These are phyloP conservation scores for Eupithecia centaureata DNA, from an alignment of 2,888 invertebrate genomes.

Conservation along the genomic window DNA sequence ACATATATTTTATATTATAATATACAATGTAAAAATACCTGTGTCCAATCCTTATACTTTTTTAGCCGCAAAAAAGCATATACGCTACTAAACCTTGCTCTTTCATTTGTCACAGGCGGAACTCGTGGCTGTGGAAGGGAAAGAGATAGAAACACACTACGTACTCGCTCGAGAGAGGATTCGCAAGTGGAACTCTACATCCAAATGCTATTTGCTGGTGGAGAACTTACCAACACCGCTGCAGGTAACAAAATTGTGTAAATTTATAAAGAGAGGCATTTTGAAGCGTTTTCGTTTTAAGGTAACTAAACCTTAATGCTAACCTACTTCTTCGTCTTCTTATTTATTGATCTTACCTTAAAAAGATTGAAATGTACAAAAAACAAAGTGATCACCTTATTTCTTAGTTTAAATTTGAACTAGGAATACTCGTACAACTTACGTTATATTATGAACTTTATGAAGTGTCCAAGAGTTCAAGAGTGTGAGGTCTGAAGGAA, in stretches of 20 bases:
- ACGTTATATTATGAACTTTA: too few species aligned
- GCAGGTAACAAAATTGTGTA: conserved; percentile 73
- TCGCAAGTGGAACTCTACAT: conserved; percentile 87
- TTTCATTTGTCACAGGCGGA: conserved; percentile 82
- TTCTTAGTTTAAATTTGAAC: too few species aligned
- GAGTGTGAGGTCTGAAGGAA: too few species aligned
- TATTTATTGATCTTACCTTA: too few species aligned
- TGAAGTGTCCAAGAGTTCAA: too few species aligned
- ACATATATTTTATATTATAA: too few species aligned
- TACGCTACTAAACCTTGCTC: conserved; percentile 3
- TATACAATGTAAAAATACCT: too few species aligned
- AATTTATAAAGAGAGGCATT: background rate
- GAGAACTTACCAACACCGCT: conserved; percentile 86
- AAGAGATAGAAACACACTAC: conserved; percentile 88
- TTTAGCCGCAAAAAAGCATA: background rate
- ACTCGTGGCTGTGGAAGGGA: conserved; percentile 87
- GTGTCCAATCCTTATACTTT: background rate
- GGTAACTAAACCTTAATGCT: too few species aligned
- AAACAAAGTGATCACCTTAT: too few species aligned
- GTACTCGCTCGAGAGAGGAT: conserved; percentile 86
- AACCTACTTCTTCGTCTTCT: too few species aligned
- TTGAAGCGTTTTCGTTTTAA: background rate
- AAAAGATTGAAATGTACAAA: too few species aligned
- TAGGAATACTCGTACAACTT: too few species aligned
- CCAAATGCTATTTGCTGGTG: conserved; percentile 86